Evolutionary conservation across 2,113 vertebrate genomes (phyloP).

Genomic region (Myrmecobius fasciatus): DNA sequence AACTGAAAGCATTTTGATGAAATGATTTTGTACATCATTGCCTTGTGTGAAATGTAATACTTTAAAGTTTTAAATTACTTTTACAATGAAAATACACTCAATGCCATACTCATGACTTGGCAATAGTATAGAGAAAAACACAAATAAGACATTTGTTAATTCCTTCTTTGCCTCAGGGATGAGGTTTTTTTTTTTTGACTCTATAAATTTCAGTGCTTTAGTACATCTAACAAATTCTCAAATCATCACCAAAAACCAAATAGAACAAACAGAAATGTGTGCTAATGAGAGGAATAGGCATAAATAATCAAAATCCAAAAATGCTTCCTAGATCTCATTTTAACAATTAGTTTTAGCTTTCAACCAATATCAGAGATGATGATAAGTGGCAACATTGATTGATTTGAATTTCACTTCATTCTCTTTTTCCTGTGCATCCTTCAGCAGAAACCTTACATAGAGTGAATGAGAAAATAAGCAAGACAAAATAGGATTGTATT

Average conservation of each 20-base stretch:
- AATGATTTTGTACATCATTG: neutral
- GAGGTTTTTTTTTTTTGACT: neutral
- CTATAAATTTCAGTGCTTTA: neutral
- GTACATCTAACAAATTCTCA: neutral
- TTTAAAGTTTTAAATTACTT: neutral
- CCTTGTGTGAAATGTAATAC: neutral
- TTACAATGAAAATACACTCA: neutral
- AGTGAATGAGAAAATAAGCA: neutral
- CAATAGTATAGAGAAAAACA: neutral
- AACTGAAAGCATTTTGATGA: neutral
- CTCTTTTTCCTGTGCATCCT: neutral
- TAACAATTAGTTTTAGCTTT: conserved; percentile 17
- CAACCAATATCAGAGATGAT: neutral
- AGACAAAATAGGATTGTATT: neutral
- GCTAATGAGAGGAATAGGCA: neutral
- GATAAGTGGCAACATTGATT: neutral
- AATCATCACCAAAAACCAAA: neutral
- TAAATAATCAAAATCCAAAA: neutral
- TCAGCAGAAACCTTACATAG: neutral
- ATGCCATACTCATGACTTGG: neutral
- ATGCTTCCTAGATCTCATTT: neutral
- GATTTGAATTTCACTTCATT: neutral
- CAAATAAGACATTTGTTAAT: too few relatives aligned
- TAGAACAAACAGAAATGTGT: neutral
- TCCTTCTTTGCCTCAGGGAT: too few relatives aligned